These are phyloP conservation scores for Ecliptopera silaceata DNA, from an alignment of 2,888 invertebrate genomes.

Conservation along the genomic window DNA sequence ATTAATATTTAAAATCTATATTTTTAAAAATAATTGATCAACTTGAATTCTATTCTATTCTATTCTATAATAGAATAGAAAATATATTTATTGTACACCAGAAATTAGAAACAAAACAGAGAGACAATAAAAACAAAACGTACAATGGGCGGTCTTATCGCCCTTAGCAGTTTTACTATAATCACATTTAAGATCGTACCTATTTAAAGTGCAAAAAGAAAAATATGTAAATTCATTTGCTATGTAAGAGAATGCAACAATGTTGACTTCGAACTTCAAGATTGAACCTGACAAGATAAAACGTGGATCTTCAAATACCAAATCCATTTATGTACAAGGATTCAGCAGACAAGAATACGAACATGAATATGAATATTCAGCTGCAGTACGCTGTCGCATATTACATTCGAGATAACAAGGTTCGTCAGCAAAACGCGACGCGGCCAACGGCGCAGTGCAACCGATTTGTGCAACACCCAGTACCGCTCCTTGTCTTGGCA, in stretches of 20 bases:
- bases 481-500: constrained; percentile 56
- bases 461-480: constrained; percentile 62
- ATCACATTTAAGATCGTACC: too few species aligned
- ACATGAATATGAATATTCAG: constrained; percentile 80
- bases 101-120: too few species aligned
- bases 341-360: constrained; percentile 55
- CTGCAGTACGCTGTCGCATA: constrained; percentile 59
- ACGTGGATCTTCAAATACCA: constrained; percentile 37
- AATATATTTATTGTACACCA: too few species aligned
- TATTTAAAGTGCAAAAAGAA: background rate
- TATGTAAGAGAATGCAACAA: constrained; percentile 18
- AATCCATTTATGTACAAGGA: constrained; percentile 41
- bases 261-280: constrained; percentile 29
- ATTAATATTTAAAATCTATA: too few species aligned
- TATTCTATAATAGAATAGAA: too few species aligned
- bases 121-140: too few species aligned
- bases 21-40: too few species aligned
- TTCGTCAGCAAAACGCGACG: constrained; percentile 71
- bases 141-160: too few species aligned
- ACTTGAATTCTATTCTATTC: too few species aligned
- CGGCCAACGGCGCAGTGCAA: constrained; percentile 43
- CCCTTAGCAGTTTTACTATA: too few species aligned
- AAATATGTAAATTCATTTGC: constrained; percentile 5
- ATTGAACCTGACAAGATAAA: constrained; percentile 28
- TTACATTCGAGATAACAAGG: constrained; percentile 75